Evolutionary conservation across 2,113 vertebrate genomes (phyloP).

Genomic region (Gymnocephalus cernua): DNA sequence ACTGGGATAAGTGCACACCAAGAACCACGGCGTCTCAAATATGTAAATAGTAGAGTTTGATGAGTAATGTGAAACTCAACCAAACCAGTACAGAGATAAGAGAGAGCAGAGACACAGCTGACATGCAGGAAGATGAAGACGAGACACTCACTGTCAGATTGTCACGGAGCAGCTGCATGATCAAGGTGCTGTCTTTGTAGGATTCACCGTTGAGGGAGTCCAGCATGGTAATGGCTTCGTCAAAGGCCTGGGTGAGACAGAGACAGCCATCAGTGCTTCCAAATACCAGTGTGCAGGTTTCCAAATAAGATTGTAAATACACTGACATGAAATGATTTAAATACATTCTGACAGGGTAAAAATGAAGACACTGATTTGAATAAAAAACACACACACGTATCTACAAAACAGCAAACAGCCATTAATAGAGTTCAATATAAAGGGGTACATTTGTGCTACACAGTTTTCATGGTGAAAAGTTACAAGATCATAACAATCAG

Average conservation of each 20-base stretch:
- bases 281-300: neutral
- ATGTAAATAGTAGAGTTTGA: neutral
- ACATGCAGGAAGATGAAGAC: neutral
- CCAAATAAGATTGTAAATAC: neutral
- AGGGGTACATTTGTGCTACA: neutral
- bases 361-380: neutral
- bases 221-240: slow-evolving; percentile 93
- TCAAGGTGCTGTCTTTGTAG: slow-evolving; percentile 99
- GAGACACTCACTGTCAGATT: slow-evolving; percentile 89
- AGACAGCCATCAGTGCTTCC: slow-evolving; percentile 13
- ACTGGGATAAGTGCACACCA: neutral
- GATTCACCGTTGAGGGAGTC: slow-evolving; percentile 93
- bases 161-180: slow-evolving; percentile 99
- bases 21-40: neutral
- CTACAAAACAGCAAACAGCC: neutral
- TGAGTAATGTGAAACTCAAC: neutral
- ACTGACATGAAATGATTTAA: neutral
- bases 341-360: neutral
- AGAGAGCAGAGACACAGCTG: neutral
- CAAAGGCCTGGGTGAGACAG: slow-evolving; percentile 88
- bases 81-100: neutral
- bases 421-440: neutral
- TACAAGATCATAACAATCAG: neutral
- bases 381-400: too few species aligned
- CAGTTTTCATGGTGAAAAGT: neutral